Evolutionary conservation across 2,888 invertebrate genomes (phyloP).

Genomic region (Morpho deidamia): DNA sequence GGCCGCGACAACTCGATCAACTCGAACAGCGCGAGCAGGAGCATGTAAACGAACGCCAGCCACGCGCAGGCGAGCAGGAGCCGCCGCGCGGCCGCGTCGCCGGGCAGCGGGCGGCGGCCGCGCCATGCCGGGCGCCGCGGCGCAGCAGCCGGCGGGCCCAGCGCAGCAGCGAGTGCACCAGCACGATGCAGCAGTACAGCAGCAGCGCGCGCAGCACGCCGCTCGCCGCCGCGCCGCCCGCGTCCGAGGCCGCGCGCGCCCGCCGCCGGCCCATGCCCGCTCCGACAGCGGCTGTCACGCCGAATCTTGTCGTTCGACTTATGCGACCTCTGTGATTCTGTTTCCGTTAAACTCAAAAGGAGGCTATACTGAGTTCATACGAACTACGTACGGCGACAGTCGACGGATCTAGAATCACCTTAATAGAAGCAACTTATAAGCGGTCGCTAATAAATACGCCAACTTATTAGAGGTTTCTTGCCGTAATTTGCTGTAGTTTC

Average conservation of each 20-base stretch:
- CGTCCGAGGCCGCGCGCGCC: conserved; percentile 2
- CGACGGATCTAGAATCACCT: too few species aligned
- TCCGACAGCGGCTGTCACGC: too few species aligned
- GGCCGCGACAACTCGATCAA: conserved; percentile 46
- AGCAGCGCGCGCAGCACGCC: conserved; percentile 42
- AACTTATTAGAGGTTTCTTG: too few species aligned
- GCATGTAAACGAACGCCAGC: conserved; percentile 42
- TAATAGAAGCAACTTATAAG: too few species aligned
- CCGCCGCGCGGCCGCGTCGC: conserved; percentile 29
- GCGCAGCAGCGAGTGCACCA: conserved; percentile 48
- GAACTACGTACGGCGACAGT: too few species aligned
- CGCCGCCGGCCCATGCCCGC: conserved; percentile 20
- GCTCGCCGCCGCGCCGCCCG: conserved; percentile 26
- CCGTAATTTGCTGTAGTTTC: too few species aligned
- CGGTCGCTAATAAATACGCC: too few species aligned
- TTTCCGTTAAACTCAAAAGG: too few species aligned
- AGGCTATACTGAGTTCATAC: too few species aligned
- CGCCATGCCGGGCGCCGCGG: conserved; percentile 23
- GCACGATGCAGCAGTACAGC: conserved; percentile 42
- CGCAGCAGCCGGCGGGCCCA: conserved; percentile 44
- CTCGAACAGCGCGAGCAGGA: conserved; percentile 45
- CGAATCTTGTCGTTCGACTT: too few species aligned
- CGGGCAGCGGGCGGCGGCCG: conserved; percentile 27
- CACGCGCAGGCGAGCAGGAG: conserved; percentile 34
- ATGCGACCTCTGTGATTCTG: too few species aligned